Evolutionary conservation across 2,113 vertebrate genomes (phyloP), one percentile per base, ranked within the genome.

Genomic region (Hydrochoerus hydrochaeris): DNA sequence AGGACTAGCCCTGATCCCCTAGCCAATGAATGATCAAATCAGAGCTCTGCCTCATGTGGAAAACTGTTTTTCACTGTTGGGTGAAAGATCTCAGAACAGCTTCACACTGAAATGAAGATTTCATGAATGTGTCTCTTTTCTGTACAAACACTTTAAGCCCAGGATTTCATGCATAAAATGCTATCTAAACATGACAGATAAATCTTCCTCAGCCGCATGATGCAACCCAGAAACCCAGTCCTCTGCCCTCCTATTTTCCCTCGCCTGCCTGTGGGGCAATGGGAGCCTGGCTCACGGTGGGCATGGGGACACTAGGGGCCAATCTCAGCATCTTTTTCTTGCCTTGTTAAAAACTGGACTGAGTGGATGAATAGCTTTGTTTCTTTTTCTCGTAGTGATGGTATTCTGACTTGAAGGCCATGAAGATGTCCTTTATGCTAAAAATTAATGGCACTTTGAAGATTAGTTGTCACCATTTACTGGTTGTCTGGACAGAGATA

Each of bases 181-280:
- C 58, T 81, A 80, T 71, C 75, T 92, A 89, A 95, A 93, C 90
- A 87, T 92, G 82, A 67, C 63, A 80, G 84, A 83, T 94, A 92
- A 81, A 93, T 90, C 96, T 91, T 95, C 94, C 7, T 41, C 85
- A 94, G 91, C 35, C 67, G 54, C 90, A 90, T 94, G 92, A 97
- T 96, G 96, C 88, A 84, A 85, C 20, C 54, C 35, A 78, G 71
- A 90, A 32, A 44, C 6, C 26, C 3, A 32, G 30, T 65, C 13
- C 16, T 73, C 77, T 91, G 60, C 80, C 54, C 87, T 78, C 7
- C 13, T 44, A 24, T 20, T 30, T 83, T 41, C 85, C 44, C 46
- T 96, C 88, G 67, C 88, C 78, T 83, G 84, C 83, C 71, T 91
- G 77, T 60, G 92, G 90, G 90, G 57, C 65, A 81, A 52, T 4